Evolutionary conservation across 2,113 vertebrate species (phyloP), one percentile per base, ranked within the genome.

Genomic region (Triplophysa tibetana): DNA sequence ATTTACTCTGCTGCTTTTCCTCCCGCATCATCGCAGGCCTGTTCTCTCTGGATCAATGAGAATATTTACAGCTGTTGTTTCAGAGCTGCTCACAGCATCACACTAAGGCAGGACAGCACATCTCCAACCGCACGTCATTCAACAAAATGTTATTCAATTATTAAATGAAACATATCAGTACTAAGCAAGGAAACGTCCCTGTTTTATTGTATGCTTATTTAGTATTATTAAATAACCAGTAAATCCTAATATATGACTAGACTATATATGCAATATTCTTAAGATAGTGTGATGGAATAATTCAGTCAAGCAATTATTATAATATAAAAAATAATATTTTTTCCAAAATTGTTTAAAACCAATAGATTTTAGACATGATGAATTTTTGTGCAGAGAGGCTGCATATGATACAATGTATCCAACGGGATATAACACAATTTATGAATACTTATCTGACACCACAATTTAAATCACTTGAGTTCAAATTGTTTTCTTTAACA

Each of bases 51-150:
- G 93, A 93, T 93, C 93, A 93, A 93, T 93, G 92, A 86, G 88
- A 87, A 92, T 93, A 93, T 93, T 93, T 93, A 93, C 91, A 91
- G 90, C 92, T 83, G 87, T 89, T 90, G 92, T 92, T 93, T 91
- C 91, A 90, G 89, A 90, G 90, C 88, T 90, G 90, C 89, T 91
- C 91, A 89, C 89, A 89, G 88, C 89, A 91, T 91, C 91, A 93
- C 92, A 92, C 90, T 91, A 91, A 90, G 90, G 88, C 83, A 86
- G 87, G 84, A 90, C 88, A 92, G 88, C 85, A 84, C 70, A 77
- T 89, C 89, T 89, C 88, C 88, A 86, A 87, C 88, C 89, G 89
- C 88, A 88, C 85, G 81, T 89, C 88, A 24, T 14, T 70, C 14
- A 26, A 58, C 54, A 21, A 58, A 5, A 26, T 24, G 6, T 48